These are phyloP conservation scores for Parazoanthus atlanticus DNA, from an alignment of 92 coral and sea anemone genomes.

Conservation along the genomic window DNA sequence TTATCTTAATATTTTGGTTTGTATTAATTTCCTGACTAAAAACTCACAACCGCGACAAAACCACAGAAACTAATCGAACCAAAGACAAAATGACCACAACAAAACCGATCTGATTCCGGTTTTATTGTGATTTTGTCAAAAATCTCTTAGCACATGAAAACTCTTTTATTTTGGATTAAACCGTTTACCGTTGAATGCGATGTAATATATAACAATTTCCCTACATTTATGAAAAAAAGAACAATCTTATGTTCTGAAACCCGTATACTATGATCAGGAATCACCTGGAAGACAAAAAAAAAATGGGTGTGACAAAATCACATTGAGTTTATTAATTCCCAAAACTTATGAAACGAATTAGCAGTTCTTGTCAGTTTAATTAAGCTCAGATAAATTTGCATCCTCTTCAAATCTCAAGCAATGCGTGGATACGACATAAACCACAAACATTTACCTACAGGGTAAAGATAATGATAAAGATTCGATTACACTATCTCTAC, in stretches of 20 bases:
- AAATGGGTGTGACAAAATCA: background rate
- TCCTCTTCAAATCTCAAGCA: background rate
- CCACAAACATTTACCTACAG: background rate
- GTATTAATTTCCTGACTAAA: no score
- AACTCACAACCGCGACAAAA: no score
- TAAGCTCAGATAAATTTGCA: background rate
- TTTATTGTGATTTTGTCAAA: no score
- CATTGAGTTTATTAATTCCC: background rate
- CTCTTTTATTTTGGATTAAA: no score
- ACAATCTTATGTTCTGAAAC: background rate
- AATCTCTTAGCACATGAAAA: no score
- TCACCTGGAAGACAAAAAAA: background rate
- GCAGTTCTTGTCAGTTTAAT: background rate
- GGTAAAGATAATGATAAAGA: background rate
- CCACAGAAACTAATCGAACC: no score
- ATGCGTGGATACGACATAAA: background rate
- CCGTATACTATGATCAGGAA: background rate
- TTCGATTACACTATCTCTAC: background rate
- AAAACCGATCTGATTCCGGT: no score
- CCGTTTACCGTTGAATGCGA: no score
- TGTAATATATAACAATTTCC: no score
- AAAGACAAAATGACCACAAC: no score
- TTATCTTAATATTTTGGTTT: no score
- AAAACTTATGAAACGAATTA: background rate
- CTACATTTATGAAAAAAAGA: no score